phyloP scores from a whole-genome alignment of 1,140 invertebrate genomes.

The Thaumetopoea pityocampa region DNA sequence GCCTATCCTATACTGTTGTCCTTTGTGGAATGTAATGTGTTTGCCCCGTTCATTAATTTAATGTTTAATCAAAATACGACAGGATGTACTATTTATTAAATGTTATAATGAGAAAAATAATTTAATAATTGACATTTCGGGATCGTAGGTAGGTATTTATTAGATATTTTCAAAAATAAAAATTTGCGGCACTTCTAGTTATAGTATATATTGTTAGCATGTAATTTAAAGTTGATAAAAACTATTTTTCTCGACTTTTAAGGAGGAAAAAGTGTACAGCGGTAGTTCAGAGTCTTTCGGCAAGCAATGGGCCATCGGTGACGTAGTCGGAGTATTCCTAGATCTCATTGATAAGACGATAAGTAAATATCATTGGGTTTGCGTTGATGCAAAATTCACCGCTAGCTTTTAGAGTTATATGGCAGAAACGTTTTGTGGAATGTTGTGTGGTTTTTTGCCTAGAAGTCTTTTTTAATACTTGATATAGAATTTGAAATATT shows the following conservation, averaged over 20 bases:
- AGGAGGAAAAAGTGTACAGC: conserved; percentile 96
- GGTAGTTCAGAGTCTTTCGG: conserved; percentile 93
- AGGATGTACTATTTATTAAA: too few relatives aligned
- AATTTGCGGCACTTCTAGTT: too few relatives aligned
- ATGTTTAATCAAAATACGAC: too few relatives aligned
- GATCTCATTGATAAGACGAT: conserved; percentile 97
- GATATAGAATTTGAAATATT: too few relatives aligned
- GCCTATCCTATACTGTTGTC: conserved; percentile 1
- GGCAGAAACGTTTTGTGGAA: conserved; percentile 39
- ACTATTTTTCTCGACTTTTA: conserved; percentile 30
- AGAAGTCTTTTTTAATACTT: not conserved
- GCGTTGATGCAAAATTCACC: conserved; percentile 32
- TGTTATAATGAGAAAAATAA: too few relatives aligned
- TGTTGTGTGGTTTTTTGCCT: not conserved
- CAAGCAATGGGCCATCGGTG: conserved; percentile 95
- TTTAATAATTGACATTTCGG: too few relatives aligned
- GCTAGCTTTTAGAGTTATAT: conserved; percentile 36
- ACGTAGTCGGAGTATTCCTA: conserved; percentile 96
- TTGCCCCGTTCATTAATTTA: too few relatives aligned
- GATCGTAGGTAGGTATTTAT: too few relatives aligned
- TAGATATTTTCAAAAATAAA: too few relatives aligned
- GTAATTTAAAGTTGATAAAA: too few relatives aligned
- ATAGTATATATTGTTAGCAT: too few relatives aligned
- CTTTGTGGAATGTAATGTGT: conserved; percentile 13
- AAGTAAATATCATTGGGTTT: conserved; percentile 79